Conservation (phyloP, 2,113 vertebrate genomes). For the Hippocampus zosterae region DNA sequence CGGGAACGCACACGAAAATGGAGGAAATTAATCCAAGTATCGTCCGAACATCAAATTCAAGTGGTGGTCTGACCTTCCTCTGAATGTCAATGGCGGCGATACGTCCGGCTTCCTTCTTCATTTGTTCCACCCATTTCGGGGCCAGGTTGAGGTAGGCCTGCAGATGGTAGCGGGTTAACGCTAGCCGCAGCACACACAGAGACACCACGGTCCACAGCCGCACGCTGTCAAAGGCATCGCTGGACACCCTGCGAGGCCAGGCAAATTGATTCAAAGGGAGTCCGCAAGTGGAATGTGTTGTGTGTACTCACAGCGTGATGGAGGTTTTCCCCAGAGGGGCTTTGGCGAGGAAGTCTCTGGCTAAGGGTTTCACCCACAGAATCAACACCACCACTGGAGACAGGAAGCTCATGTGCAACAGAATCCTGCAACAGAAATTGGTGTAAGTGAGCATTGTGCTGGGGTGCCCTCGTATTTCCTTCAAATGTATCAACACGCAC, state of each 20-base stretch:
- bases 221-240: constrained; percentile 73
- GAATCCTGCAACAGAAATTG: constrained; percentile 65
- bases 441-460: background rate
- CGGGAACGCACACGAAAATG: background rate
- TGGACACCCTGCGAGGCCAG: constrained; percentile 72
- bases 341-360: constrained; percentile 83
- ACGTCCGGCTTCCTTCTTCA: constrained; percentile 84
- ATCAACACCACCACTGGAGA: constrained; percentile 81
- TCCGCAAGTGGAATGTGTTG: background rate
- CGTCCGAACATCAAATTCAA: background rate
- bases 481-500: constrained; percentile 53
- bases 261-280: background rate
- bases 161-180: constrained; percentile 79
- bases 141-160: constrained; percentile 93
- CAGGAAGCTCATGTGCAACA: constrained; percentile 85
- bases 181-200: constrained; percentile 78
- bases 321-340: constrained; percentile 78
- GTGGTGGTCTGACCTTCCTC: constrained; percentile 72
- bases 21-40: background rate
- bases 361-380: constrained; percentile 88
- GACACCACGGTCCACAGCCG: constrained; percentile 84
- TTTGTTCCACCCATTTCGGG: constrained; percentile 82
- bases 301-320: constrained; percentile 75
- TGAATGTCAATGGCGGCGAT: constrained; percentile 88
- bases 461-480: too few relatives aligned